Percentiles rank a stretch among this genome's conserved stretches.
Conservation (phyloP, 64 coral and sea anemone genomes). For the Astreopora myriophthalma region DNA sequence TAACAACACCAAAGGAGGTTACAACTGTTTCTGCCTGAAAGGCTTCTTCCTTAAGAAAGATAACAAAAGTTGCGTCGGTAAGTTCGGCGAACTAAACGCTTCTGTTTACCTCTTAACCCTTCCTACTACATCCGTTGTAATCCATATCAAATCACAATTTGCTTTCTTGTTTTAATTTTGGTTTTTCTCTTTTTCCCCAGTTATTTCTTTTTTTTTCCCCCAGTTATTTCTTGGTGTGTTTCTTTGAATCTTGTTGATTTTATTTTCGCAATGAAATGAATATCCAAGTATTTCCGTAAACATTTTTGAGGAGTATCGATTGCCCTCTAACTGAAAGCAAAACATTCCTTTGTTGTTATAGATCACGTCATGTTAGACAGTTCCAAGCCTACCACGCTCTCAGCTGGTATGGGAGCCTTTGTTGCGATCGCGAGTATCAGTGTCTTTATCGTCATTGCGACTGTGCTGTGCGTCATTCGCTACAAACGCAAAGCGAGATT, state of each 20-base stretch:
- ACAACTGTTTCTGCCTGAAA: slow-evolving; percentile 38
- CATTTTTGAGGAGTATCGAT: too few relatives aligned
- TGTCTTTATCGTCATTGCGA: slow-evolving; percentile 18
- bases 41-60: slow-evolving; percentile 38
- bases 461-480: slow-evolving; percentile 34
- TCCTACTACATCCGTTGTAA: too few relatives aligned
- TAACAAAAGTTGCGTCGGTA: slow-evolving; percentile 61
- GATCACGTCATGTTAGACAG: slow-evolving; percentile 38
- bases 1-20: slow-evolving; percentile 65
- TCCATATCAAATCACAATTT: too few relatives aligned
- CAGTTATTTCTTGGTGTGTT: too few relatives aligned
- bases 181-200: too few relatives aligned
- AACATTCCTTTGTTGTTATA: neutral
- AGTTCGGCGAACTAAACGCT: neutral
- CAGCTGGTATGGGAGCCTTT: slow-evolving; percentile 68
- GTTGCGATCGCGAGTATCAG: neutral
- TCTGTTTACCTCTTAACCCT: neutral
- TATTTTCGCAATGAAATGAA: too few relatives aligned
- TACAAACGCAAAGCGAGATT: slow-evolving; percentile 5
- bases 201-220: too few relatives aligned
- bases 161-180: too few relatives aligned
- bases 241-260: too few relatives aligned
- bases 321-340: neutral
- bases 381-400: slow-evolving; percentile 39
- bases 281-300: too few relatives aligned